phyloP scores from a whole-genome alignment of 2,113 vertebrate species.

The Aegithalos caudatus region DNA sequence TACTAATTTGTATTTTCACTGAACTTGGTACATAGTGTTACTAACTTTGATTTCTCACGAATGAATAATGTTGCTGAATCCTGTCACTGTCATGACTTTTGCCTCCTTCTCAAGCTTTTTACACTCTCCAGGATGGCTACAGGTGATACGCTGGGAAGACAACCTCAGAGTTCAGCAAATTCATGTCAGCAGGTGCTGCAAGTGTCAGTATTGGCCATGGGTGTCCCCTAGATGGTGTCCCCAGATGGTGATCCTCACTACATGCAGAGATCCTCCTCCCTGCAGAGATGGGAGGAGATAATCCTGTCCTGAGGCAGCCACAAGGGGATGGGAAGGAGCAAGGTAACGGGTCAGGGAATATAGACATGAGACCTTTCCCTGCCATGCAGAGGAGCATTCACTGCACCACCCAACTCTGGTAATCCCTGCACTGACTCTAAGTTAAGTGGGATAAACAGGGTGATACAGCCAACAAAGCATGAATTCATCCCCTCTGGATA shows the following conservation, averaged over 20 bases:
- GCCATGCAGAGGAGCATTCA: not conserved
- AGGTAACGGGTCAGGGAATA: not conserved
- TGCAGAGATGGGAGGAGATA: not conserved
- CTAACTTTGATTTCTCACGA: not conserved
- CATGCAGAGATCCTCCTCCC: not conserved
- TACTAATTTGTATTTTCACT: not conserved
- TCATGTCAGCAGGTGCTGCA: not conserved
- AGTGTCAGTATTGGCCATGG: rapidly evolving
- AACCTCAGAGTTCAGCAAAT: not conserved
- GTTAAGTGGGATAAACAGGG: not conserved
- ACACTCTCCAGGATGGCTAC: not conserved
- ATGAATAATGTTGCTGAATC: not conserved
- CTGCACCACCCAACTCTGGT: not conserved
- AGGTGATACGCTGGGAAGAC: rapidly evolving
- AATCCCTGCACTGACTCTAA: not conserved
- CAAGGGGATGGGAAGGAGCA: not conserved
- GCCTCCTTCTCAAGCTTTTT: not conserved
- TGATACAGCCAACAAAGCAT: not conserved
- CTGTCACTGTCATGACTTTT: not conserved
- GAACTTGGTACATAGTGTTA: not conserved
- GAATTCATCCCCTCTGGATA: not conserved
- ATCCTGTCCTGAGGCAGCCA: not conserved
- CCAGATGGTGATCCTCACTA: not conserved
- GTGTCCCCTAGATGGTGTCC: not conserved
- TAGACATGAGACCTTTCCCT: not conserved